These are phyloP conservation scores for Cephus pygmeus DNA, from an alignment of 2,888 invertebrate genomes.

Conservation along the genomic window DNA sequence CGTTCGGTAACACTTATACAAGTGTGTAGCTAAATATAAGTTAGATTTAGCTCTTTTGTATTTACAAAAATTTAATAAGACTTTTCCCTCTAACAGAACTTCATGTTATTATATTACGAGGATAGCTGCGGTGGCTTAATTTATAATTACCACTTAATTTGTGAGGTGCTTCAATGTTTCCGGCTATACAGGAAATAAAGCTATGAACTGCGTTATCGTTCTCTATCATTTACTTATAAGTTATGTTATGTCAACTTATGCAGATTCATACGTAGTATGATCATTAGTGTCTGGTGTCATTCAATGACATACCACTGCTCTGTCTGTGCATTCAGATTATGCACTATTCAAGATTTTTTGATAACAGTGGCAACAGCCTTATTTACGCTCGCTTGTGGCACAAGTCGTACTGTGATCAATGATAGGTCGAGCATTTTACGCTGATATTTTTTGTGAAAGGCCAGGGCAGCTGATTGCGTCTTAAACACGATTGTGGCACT, in stretches of 20 bases:
- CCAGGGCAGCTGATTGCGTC: slow-evolving; percentile 69
- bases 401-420: slow-evolving; percentile 67
- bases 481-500: slow-evolving; percentile 68
- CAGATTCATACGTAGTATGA: not conserved
- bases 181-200: not conserved
- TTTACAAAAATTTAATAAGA: not conserved
- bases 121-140: not conserved
- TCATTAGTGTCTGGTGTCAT: not conserved
- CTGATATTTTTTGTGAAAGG: slow-evolving; percentile 70
- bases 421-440: slow-evolving; percentile 70
- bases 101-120: not conserved
- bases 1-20: not conserved
- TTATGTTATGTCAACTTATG: not conserved
- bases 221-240: not conserved
- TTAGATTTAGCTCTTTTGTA: not conserved
- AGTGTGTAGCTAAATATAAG: not conserved
- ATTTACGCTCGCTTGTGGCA: slow-evolving; percentile 44
- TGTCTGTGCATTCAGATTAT: not conserved
- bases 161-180: not conserved
- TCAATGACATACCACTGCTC: not conserved
- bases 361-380: slow-evolving; percentile 28
- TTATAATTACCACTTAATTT: not conserved
- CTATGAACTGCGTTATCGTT: not conserved
- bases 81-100: not conserved
- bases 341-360: slow-evolving; percentile 32